These are phyloP conservation scores for Triplophysa dalaica DNA, from an alignment of 2,113 vertebrate species.

Conservation along the genomic window DNA sequence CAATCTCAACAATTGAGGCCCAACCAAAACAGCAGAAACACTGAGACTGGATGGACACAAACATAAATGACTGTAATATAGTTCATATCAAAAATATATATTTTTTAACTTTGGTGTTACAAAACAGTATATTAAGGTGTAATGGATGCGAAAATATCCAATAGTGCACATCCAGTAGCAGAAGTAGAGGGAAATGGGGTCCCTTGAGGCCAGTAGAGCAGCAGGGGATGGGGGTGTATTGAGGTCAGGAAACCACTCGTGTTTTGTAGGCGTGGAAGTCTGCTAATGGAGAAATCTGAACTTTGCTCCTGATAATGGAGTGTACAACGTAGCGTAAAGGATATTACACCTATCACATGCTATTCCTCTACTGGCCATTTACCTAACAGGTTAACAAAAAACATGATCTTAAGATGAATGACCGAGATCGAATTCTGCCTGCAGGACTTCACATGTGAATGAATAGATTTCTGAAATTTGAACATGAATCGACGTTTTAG, in stretches of 20 bases:
- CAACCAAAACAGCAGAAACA: conserved; percentile 15
- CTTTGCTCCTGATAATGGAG: conserved; percentile 41
- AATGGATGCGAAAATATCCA: too few relatives aligned
- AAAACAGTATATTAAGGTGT: too few relatives aligned
- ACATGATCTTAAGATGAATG: too few relatives aligned
- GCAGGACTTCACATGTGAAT: neutral
- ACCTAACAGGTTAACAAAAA: too few relatives aligned
- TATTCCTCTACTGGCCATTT: neutral
- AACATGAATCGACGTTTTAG: neutral
- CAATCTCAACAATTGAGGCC: conserved; percentile 15
- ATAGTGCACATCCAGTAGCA: too few relatives aligned
- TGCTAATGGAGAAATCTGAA: conserved; percentile 48
- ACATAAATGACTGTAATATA: neutral
- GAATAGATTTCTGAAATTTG: neutral
- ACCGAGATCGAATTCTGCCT: neutral
- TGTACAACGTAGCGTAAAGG: neutral
- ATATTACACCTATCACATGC: neutral
- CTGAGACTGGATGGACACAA: neutral
- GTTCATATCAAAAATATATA: neutral
- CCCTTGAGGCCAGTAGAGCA: neutral
- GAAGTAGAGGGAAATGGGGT: neutral
- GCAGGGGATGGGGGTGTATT: conserved; percentile 3
- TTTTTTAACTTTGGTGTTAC: too few relatives aligned
- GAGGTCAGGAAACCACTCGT: conserved; percentile 42
- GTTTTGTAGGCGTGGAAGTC: conserved; percentile 41